Percentiles rank a stretch among this genome's conserved stretches.
Conservation (phyloP, 2,888 invertebrate species). For the Dinocampus coccinellae region DNA sequence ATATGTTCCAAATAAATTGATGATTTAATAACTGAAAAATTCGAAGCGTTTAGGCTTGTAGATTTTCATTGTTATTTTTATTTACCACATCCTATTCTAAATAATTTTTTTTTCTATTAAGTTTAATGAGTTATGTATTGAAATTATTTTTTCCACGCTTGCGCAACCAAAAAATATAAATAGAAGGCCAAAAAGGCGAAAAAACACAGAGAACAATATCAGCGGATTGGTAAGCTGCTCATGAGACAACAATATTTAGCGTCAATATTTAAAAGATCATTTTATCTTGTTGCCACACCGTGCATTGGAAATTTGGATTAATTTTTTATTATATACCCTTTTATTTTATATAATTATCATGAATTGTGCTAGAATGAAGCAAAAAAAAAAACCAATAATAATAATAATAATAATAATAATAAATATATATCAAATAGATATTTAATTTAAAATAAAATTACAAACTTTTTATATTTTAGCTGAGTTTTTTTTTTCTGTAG, state of each 20-base stretch:
- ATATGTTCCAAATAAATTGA: conserved; percentile 18
- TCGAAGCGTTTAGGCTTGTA: conserved; percentile 51
- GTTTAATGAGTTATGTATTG: conserved; percentile 13
- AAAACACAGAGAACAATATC: conserved; percentile 82
- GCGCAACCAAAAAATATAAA: conserved; percentile 55
- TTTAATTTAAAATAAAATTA: neutral
- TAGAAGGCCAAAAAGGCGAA: conserved; percentile 77
- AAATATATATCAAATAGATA: conserved; percentile 1
- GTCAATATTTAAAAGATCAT: conserved; percentile 36
- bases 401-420: too few species aligned
- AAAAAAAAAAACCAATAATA: too few species aligned
- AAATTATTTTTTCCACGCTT: conserved; percentile 72
- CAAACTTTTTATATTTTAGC: neutral
- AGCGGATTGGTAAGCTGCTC: conserved; percentile 81
- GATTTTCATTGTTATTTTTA: neutral
- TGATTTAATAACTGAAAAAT: conserved; percentile 15
- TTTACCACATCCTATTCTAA: neutral
- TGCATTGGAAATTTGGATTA: conserved; percentile 33
- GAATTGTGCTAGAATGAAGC: neutral
- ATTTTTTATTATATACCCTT: neutral
- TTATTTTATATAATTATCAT: too few species aligned
- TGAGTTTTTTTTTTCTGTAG: neutral
- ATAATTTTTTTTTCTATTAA: conserved; percentile 28
- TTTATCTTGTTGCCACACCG: conserved; percentile 34
- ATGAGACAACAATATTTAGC: conserved; percentile 47